Conservation (phyloP, 2,797 vertebrate genomes). For the Gymnodraco acuticeps region DNA sequence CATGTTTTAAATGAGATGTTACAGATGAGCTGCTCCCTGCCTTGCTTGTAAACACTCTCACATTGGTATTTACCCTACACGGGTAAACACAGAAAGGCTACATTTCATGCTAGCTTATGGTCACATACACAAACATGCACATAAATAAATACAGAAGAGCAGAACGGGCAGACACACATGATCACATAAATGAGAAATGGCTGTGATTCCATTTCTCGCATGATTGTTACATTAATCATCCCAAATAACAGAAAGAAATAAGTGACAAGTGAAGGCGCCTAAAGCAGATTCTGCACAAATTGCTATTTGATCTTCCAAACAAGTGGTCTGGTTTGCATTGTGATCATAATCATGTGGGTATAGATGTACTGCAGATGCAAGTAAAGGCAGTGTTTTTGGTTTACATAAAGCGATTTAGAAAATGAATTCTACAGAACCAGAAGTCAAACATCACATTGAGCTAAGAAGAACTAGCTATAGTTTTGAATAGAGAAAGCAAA, state of each 20-base stretch:
- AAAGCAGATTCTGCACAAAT: slow-evolving; percentile 40
- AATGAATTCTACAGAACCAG: slow-evolving; percentile 35
- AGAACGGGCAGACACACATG: slow-evolving; percentile 35
- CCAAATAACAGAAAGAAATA: slow-evolving; percentile 44
- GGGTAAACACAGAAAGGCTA: slow-evolving; percentile 62
- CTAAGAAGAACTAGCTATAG: slow-evolving; percentile 12
- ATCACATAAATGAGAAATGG: slow-evolving; percentile 54
- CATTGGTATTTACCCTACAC: slow-evolving; percentile 70
- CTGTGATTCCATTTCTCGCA: slow-evolving; percentile 45
- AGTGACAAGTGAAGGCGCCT: slow-evolving; percentile 36
- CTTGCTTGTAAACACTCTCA: slow-evolving; percentile 71
- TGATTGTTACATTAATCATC: slow-evolving; percentile 65
- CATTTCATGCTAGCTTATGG: slow-evolving; percentile 56
- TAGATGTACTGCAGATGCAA: slow-evolving; percentile 27
- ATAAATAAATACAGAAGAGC: slow-evolving; percentile 37
- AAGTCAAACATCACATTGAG: slow-evolving; percentile 20
- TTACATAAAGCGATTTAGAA: slow-evolving; percentile 23
- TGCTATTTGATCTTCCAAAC: slow-evolving; percentile 50
- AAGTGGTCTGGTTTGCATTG: slow-evolving; percentile 35
- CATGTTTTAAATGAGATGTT: slow-evolving; percentile 82
- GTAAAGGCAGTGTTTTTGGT: slow-evolving; percentile 19
- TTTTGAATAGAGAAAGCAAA: slow-evolving; percentile 33
- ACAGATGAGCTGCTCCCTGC: slow-evolving; percentile 75
- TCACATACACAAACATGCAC: slow-evolving; percentile 27
- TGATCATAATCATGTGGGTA: slow-evolving; percentile 36